phyloP scores from a whole-genome alignment of 2,113 vertebrate genomes.

The Nibea albiflora region DNA sequence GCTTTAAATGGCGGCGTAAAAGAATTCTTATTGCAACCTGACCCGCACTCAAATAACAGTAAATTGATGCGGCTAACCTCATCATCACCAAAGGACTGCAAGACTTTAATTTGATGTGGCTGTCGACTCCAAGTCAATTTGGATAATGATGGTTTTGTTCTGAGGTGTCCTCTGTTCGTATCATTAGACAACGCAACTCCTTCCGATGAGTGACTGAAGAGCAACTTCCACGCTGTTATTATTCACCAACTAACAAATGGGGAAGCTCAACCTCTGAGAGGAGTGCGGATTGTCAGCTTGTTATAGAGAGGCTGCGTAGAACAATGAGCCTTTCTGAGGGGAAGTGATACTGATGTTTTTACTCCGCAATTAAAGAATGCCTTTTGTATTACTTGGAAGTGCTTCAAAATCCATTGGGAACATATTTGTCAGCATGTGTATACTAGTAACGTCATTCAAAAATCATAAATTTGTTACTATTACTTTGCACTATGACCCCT shows the following conservation, averaged over 20 bases:
- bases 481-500: background rate
- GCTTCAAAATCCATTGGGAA: background rate
- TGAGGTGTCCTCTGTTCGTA: conserved; percentile 16
- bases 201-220: conserved; percentile 44
- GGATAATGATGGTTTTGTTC: conserved; percentile 52
- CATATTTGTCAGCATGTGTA: background rate
- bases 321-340: conserved; percentile 26
- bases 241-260: conserved; percentile 32
- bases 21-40: conserved; percentile 24
- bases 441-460: background rate
- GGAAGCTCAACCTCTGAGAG: conserved; percentile 29
- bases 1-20: background rate
- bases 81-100: conserved; percentile 22
- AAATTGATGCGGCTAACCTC: conserved; percentile 9
- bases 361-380: conserved; percentile 19
- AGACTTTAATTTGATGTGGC: conserved; percentile 18
- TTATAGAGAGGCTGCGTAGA: conserved; percentile 13
- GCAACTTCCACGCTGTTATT: conserved; percentile 40
- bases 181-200: conserved; percentile 27
- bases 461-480: background rate
- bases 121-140: conserved; percentile 25
- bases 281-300: conserved; percentile 15
- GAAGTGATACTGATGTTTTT: conserved; percentile 4
- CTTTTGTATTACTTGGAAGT: background rate
- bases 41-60: conserved; percentile 3